Base-by-base conservation (phyloP, 1,140 invertebrate species). In the Drosophila pallidifrons region DNA sequence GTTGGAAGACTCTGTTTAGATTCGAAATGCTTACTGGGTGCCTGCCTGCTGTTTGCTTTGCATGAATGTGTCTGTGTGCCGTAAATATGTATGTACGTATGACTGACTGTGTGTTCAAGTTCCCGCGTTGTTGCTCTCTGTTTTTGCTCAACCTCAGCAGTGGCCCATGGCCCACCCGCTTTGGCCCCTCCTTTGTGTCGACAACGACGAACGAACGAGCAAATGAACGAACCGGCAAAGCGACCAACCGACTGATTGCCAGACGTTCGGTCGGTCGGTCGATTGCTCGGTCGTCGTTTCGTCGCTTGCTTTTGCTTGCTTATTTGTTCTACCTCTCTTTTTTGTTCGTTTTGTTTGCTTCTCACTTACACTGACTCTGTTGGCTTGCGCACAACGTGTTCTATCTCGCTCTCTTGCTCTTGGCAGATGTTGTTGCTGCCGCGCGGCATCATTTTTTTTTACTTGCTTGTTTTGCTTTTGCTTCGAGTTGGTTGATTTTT, bases 41-140 rank as follows among this genome's bases (percentile, higher is more conserved):
- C 68, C 73, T 59, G 81, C 77, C 70, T 68, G 66, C 79, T 80
- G 78, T 82, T 69, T 76, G 75, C 63, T 82, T 81, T 87, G 63
- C 46, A 49, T 75, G 72, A 46, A 20, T 38, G 25, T 15, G 61
- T 25, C 32, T 43, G 52, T 15, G 57, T 51, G 5, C 28, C 3
- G 5, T 46, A 58, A 10, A 46, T 28, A 38, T 55, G 46, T 58
- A 43, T 54, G 46, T 66, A 13, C 25, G 20, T 20, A 20, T 20
- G 20, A 20, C 20, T 20, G 32, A 30, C 16, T 70, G 59, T 77
- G 57, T 81, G 67, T 75, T 64, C 57, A 78, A 81, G 79, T 82
- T 85, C 68, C 65, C 69, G 77, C 72, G 76, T 47, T 70, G 66
- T 75, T 72, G 63, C 66, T 82, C 79, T 78, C 79, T 82, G 77